Evolutionary conservation across 1,140 invertebrate genomes (phyloP), one percentile per base, ranked within the genome.

Genomic region (Drosophila bifasciata): DNA sequence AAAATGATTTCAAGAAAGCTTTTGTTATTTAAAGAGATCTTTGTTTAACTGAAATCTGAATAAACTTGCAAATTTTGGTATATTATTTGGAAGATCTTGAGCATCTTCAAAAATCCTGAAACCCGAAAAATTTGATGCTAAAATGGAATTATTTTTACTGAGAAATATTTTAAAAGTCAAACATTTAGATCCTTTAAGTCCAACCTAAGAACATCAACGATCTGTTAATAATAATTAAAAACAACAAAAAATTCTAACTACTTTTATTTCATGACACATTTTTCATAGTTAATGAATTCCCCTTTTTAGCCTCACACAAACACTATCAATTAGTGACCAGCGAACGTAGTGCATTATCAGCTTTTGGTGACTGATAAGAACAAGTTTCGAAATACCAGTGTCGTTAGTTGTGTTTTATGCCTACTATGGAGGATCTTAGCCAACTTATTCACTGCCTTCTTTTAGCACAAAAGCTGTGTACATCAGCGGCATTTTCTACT

Each of bases 401-500:
- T 16, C 2, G 13, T 40, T 46, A 23, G 23, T 41, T 48, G 39
- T 66, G 64, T 68, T 68, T 66, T 16, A 32, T 16, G 41, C n/a
- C 61, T n/a, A n/a, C n/a, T n/a, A n/a, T n/a, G n/a, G n/a, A n/a
- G n/a, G n/a, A n/a, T n/a, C n/a, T n/a, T n/a, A n/a, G n/a, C n/a
- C n/a, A n/a, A 21, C 6, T 9, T 9, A 5, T 17, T 0, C 19
- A 28, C 17, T 39, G 6, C 93, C 95, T 19, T n/a, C 5, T 43
- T 60, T 11, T 21, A 85, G 95, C 69, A 95, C 95, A 0, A 94
- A 94, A 56, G 91, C 84, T 11, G 95, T 97, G 1, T 97, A 97
- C 79, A 93, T 97, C 1, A 94, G 94, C 66, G 95, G 96, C 1
- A 94, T 97, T 50, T 77, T 97, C 5, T 94, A 96, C 58, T 97